These are phyloP conservation scores for Radopholus similis DNA, from an alignment of 1,140 invertebrate genomes.

Conservation along the genomic window DNA sequence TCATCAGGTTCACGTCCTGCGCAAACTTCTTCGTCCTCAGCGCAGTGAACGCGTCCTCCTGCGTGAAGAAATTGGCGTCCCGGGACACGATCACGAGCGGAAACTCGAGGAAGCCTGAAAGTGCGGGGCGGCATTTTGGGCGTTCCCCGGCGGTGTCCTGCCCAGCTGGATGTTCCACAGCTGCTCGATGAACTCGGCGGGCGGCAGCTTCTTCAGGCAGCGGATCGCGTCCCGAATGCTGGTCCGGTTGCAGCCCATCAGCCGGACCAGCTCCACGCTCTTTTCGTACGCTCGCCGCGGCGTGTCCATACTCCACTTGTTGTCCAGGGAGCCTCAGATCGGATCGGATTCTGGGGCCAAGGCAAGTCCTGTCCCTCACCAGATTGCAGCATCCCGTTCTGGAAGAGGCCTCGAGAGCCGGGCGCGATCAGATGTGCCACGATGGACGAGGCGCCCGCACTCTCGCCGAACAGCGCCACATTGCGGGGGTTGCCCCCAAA, in stretches of 20 bases:
- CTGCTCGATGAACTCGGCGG: slow-evolving; percentile 44
- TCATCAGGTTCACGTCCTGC: slow-evolving; percentile 58
- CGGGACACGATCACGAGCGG: slow-evolving; percentile 58
- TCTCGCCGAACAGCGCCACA: slow-evolving; percentile 93
- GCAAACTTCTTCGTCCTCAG: slow-evolving; percentile 45
- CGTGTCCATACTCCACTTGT: slow-evolving; percentile 56
- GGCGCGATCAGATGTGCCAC: slow-evolving; percentile 87
- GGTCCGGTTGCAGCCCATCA: slow-evolving; percentile 51
- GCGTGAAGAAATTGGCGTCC: slow-evolving; percentile 55
- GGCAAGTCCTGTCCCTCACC: slow-evolving; percentile 61
- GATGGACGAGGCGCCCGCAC: slow-evolving; percentile 86
- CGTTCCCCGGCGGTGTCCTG: not conserved
- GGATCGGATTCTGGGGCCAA: too few relatives aligned
- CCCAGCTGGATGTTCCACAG: slow-evolving; percentile 46
- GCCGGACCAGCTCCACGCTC: slow-evolving; percentile 41
- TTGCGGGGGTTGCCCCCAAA: slow-evolving; percentile 86
- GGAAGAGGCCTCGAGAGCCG: slow-evolving; percentile 77
- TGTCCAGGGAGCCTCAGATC: slow-evolving; percentile 35
- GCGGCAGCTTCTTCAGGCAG: slow-evolving; percentile 37
- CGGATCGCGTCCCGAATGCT: slow-evolving; percentile 9
- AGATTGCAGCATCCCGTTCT: slow-evolving; percentile 69
- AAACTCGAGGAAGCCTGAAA: slow-evolving; percentile 55
- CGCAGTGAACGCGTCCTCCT: slow-evolving; percentile 53
- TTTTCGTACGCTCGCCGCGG: slow-evolving; percentile 52
- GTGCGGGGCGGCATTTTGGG: too few relatives aligned